phyloP scores from a whole-genome alignment of 2,888 invertebrate species.

The Endotricha flammealis region DNA sequence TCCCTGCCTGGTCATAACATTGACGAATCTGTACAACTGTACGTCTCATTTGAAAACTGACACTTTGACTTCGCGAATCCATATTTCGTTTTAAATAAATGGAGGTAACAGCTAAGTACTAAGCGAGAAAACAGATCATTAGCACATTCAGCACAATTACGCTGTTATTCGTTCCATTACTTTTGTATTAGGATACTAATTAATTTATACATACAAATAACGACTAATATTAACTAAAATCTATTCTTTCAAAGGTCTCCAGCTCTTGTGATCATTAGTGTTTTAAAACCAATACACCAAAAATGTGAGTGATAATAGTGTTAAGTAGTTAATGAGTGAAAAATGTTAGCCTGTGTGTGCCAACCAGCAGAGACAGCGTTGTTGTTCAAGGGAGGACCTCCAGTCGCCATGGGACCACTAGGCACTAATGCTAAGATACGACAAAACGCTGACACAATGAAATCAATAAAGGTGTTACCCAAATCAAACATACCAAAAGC shows the following conservation, averaged over 20 bases:
- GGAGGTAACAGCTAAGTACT: no score
- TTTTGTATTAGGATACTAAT: no score
- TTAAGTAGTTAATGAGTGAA: conserved; percentile 52
- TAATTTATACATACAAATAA: background rate
- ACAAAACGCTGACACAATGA: conserved; percentile 51
- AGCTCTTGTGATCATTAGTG: conserved; percentile 5
- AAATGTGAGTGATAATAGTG: conserved; percentile 55
- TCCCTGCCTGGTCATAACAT: no score
- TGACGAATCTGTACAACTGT: no score
- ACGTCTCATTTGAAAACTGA: no score
- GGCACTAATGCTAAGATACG: conserved; percentile 58
- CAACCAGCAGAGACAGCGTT: conserved; percentile 80
- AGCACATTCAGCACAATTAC: no score
- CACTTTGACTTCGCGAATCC: no score
- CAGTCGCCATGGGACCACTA: conserved; percentile 76
- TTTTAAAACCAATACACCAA: conserved; percentile 32
- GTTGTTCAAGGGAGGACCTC: conserved; percentile 72
- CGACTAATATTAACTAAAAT: background rate
- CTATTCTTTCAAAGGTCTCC: conserved; percentile 6
- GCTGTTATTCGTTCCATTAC: no score
- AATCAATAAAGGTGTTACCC: no score
- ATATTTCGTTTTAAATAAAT: no score
- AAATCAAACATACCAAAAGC: conserved; percentile 53
- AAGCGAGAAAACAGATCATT: no score
- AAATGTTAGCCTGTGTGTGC: conserved; percentile 84